Percentiles rank a stretch among this genome's conserved stretches.
These are phyloP conservation scores for Halcyon chelicuti DNA, from an alignment of 2,797 vertebrate species.

Conservation along the genomic window DNA sequence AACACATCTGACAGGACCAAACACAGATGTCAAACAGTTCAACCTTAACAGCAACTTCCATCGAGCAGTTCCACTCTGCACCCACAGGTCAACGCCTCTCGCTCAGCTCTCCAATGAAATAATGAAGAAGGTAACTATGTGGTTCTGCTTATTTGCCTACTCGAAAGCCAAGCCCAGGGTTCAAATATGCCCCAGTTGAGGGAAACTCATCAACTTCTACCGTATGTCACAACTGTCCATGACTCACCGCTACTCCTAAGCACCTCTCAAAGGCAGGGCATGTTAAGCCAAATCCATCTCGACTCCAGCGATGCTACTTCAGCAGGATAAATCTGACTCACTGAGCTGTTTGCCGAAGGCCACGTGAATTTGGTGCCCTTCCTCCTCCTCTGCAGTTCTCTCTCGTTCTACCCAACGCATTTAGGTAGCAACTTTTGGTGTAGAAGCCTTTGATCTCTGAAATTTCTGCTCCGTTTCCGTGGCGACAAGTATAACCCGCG, in stretches of 20 bases:
- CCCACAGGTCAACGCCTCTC: not conserved
- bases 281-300: not conserved
- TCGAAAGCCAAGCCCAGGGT: not conserved
- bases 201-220: not conserved
- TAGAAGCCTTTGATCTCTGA: conserved; percentile 60
- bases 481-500: not conserved
- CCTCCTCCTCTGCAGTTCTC: not conserved
- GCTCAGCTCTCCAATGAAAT: not conserved
- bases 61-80: not conserved
- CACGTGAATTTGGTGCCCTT: not conserved
- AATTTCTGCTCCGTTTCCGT: conserved; percentile 27
- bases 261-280: not conserved
- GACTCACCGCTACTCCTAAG: not conserved
- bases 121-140: not conserved
- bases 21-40: not conserved
- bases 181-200: not conserved
- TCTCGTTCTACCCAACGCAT: not conserved
- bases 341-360: not conserved
- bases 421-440: conserved; percentile 32
- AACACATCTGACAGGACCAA: not conserved
- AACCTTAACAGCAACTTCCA: not conserved
- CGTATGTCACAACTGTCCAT: rapidly evolving
- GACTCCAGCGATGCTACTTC: not conserved
- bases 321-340: conserved; percentile 14
- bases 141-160: not conserved